A percentile compares a stretch with the other conserved stretches of the same genome.
Evolutionary conservation across 2,797 vertebrate species (phyloP).

Genomic region (Tolypeutes matacus): DNA sequence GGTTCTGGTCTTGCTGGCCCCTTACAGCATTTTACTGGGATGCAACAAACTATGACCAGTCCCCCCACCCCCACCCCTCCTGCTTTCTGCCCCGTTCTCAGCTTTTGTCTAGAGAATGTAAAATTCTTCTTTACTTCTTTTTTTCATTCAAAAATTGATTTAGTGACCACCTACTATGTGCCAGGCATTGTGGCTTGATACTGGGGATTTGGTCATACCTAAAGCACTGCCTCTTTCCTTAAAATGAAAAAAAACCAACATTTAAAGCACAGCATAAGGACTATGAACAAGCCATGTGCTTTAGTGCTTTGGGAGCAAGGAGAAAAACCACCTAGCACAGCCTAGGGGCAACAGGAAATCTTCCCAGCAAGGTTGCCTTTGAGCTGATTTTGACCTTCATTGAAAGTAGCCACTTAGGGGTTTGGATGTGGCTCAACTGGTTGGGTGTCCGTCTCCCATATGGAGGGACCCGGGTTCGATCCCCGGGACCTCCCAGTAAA

Average conservation of each 20-base stretch:
- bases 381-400: neutral
- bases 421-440: too few species aligned
- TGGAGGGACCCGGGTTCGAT: too few species aligned
- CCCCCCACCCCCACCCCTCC: neutral
- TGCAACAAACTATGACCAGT: neutral
- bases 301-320: neutral
- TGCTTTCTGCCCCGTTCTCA: neutral
- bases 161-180: neutral
- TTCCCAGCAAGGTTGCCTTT: neutral
- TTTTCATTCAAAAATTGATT: neutral
- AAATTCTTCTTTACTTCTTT: neutral
- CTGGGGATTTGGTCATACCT: neutral
- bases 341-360: too few species aligned
- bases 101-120: neutral
- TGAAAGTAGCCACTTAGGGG: neutral
- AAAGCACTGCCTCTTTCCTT: neutral
- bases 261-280: neutral
- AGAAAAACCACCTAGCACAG: neutral
- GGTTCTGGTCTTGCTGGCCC: too few species aligned
- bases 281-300: neutral
- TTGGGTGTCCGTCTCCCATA: too few species aligned
- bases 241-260: neutral
- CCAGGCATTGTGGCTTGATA: neutral
- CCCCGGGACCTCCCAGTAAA: too few species aligned
- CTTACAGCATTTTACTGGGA: neutral